Evolutionary conservation across 2,888 invertebrate genomes (phyloP).

Genomic region (Acanthopleura granulata): DNA sequence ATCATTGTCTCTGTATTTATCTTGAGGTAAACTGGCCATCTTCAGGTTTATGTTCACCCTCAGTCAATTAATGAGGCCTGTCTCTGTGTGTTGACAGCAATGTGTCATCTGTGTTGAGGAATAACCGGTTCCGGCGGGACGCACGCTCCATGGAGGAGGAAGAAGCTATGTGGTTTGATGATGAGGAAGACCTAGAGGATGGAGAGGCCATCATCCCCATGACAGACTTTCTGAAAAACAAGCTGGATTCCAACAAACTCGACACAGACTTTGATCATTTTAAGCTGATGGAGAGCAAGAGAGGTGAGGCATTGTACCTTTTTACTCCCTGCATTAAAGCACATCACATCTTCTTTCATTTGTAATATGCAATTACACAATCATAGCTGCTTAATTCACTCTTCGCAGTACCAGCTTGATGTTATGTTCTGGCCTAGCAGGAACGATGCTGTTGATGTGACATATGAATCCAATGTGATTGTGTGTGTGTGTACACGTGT

Average conservation of each 20-base stretch:
- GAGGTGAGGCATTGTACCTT: constrained; percentile 65
- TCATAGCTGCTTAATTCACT: too few species aligned
- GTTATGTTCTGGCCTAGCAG: too few species aligned
- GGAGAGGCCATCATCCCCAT: constrained; percentile 64
- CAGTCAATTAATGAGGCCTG: too few species aligned
- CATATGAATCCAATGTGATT: too few species aligned
- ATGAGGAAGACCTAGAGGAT: constrained; percentile 79
- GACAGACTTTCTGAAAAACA: constrained; percentile 74
- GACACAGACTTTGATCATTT: constrained; percentile 77
- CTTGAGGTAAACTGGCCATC: too few species aligned
- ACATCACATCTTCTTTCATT: not conserved
- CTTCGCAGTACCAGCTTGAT: too few species aligned
- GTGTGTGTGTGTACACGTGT: too few species aligned
- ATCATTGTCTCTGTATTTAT: too few species aligned
- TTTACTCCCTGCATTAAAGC: too few species aligned
- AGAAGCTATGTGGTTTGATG: constrained; percentile 99
- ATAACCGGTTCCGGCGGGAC: constrained; percentile 86
- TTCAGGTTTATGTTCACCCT: too few species aligned
- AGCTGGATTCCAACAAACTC: constrained; percentile 75
- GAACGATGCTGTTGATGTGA: too few species aligned
- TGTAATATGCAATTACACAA: not conserved
- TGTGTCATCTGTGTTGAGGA: constrained; percentile 81
- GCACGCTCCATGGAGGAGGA: constrained; percentile 95
- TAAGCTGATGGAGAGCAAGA: constrained; percentile 78
- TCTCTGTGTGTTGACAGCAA: constrained; percentile 68